Percentiles rank a stretch among this genome's conserved stretches.
phyloP scores from a whole-genome alignment of 2,113 vertebrate species.

The Rhinoderma darwinii region DNA sequence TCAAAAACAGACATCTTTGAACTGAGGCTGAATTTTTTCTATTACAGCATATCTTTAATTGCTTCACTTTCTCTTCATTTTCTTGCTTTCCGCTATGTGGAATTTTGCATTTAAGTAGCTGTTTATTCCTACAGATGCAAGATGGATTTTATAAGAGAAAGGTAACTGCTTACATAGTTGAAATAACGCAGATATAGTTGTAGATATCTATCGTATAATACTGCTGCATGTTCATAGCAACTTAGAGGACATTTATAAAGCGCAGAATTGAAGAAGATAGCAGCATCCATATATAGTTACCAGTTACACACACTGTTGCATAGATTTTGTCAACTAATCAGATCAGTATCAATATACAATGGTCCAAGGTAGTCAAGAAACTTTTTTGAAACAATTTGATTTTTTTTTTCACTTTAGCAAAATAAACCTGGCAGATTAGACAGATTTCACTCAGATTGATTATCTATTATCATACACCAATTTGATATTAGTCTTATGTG shows the following conservation, averaged over 20 bases:
- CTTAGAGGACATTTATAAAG: not conserved
- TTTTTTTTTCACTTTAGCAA: too few species aligned
- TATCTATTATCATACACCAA: too few species aligned
- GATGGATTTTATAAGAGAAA: slow-evolving; percentile 70
- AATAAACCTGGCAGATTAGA: not conserved
- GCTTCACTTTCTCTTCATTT: not conserved
- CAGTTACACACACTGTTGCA: not conserved
- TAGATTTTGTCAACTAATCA: not conserved
- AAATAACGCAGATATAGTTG: not conserved
- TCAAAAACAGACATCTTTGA: not conserved
- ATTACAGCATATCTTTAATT: not conserved
- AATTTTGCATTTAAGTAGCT: not conserved
- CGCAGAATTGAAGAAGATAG: not conserved
- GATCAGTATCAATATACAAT: too few species aligned
- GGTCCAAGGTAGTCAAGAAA: too few species aligned
- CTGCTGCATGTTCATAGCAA: not conserved
- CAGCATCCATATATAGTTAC: not conserved
- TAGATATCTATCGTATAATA: not conserved
- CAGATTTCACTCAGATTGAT: too few species aligned
- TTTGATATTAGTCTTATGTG: too few species aligned
- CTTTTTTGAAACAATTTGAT: too few species aligned
- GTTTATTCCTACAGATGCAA: slow-evolving; percentile 70
- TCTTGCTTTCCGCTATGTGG: not conserved
- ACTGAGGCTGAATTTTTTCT: not conserved
- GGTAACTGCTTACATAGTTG: slow-evolving; percentile 65